A percentile compares a stretch with the other conserved stretches of the same genome.
phyloP scores from a whole-genome alignment of 2,888 invertebrate species.

The Pyrrhosoma nymphula region DNA sequence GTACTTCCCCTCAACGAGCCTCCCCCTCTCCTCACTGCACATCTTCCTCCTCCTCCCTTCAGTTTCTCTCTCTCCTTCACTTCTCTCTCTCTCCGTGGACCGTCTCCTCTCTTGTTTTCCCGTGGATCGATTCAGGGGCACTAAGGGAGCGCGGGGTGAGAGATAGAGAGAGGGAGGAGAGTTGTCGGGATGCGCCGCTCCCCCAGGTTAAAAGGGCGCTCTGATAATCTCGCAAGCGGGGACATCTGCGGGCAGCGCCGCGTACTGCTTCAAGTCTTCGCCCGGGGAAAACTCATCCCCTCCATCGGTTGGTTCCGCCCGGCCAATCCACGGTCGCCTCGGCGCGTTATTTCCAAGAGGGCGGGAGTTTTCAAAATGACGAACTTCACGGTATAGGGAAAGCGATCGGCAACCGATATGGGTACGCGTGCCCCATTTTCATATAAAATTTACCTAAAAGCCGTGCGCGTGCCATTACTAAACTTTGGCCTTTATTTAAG shows the following conservation, averaged over 20 bases:
- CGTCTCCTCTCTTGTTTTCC: constrained; percentile 10
- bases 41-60: constrained; percentile 73
- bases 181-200: constrained; percentile 62
- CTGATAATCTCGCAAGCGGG: not conserved
- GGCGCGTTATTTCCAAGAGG: not conserved
- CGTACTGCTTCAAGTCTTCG: not conserved
- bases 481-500: too few species aligned
- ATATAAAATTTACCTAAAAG: too few species aligned
- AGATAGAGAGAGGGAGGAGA: not conserved
- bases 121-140: constrained; percentile 57
- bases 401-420: too few species aligned
- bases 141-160: constrained; percentile 29
- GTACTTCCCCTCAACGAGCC: not conserved
- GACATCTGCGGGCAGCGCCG: constrained; percentile 17
- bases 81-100: constrained; percentile 48
- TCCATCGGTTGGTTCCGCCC: not conserved
- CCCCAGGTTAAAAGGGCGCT: constrained; percentile 20
- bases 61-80: not conserved
- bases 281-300: not conserved
- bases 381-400: too few species aligned
- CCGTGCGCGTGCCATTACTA: too few species aligned
- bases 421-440: too few species aligned
- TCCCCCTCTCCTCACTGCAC: not conserved
- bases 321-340: not conserved
- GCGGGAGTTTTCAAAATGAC: not conserved